These are phyloP conservation scores for Amblyjoppa proteus DNA, from an alignment of 2,888 invertebrate genomes.

Conservation along the genomic window DNA sequence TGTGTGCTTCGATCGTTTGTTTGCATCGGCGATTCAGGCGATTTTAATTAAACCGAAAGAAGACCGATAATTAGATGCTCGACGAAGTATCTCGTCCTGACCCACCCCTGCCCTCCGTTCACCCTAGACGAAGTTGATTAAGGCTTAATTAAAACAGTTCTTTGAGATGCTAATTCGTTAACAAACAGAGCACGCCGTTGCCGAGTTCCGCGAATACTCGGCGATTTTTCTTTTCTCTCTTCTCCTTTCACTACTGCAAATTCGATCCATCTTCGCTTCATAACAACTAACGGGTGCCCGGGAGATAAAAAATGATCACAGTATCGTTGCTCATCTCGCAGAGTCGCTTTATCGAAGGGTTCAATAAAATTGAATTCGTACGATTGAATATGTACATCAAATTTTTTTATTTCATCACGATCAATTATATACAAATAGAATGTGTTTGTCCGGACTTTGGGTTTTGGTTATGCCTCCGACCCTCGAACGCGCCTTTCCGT, in stretches of 20 bases:
- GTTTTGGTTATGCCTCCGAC: conserved; percentile 38
- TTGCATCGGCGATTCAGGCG: conserved; percentile 75
- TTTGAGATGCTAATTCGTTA: conserved; percentile 85
- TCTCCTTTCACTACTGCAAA: conserved; percentile 53
- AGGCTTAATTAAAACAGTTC: conserved; percentile 84
- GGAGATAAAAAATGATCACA: not conserved
- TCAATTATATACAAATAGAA: conserved; percentile 84
- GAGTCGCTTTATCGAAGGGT: not conserved
- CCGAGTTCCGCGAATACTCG: conserved; percentile 37
- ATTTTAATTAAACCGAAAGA: conserved; percentile 84
- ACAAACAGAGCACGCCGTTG: conserved; percentile 78
- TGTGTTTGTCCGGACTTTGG: conserved; percentile 72
- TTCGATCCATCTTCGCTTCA: conserved; percentile 16
- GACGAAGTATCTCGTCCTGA: conserved; percentile 47
- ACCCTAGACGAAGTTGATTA: conserved; percentile 84
- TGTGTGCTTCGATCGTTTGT: conserved; percentile 37
- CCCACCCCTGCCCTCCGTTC: conserved; percentile 62
- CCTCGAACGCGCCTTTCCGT: conserved; percentile 31
- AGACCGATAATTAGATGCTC: conserved; percentile 81
- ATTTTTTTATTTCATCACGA: conserved; percentile 83
- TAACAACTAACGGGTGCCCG: conserved; percentile 12
- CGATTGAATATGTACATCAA: conserved; percentile 83
- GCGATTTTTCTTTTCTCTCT: conserved; percentile 18
- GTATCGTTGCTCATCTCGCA: not conserved
- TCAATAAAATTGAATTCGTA: conserved; percentile 23